These are phyloP conservation scores for Neelides sp. DNA, from an alignment of 1,140 invertebrate genomes.

Conservation along the genomic window DNA sequence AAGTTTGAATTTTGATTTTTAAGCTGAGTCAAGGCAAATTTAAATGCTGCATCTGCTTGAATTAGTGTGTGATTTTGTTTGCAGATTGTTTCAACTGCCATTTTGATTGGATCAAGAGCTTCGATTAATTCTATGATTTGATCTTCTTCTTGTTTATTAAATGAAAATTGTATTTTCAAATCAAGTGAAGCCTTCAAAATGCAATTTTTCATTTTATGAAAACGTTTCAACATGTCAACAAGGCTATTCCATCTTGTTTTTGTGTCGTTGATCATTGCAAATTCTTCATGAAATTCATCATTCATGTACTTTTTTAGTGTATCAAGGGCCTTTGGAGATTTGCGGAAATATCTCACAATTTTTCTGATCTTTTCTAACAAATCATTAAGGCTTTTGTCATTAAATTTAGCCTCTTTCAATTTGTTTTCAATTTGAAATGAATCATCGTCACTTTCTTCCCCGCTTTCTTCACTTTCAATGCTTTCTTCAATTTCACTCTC, in stretches of 20 bases:
- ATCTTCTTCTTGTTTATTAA: background rate
- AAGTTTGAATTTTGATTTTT: background rate
- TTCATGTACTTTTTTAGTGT: constrained; percentile 4
- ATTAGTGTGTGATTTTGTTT: background rate
- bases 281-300: background rate
- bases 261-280: background rate
- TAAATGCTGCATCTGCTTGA: background rate
- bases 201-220: background rate
- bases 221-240: constrained; percentile 1
- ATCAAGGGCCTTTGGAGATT: background rate
- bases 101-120: background rate
- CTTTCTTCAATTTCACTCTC: background rate
- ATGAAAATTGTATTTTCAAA: background rate
- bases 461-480: background rate
- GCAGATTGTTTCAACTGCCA: background rate
- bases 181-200: constrained; percentile 1
- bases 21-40: background rate
- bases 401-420: background rate
- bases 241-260: constrained; percentile 14
- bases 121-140: background rate
- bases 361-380: constrained; percentile 2
- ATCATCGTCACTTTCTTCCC: background rate
- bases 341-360: background rate
- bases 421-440: background rate
- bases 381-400: no score